Evolutionary conservation across 2,888 invertebrate genomes (phyloP).

Genomic region (Saturnia japonica): DNA sequence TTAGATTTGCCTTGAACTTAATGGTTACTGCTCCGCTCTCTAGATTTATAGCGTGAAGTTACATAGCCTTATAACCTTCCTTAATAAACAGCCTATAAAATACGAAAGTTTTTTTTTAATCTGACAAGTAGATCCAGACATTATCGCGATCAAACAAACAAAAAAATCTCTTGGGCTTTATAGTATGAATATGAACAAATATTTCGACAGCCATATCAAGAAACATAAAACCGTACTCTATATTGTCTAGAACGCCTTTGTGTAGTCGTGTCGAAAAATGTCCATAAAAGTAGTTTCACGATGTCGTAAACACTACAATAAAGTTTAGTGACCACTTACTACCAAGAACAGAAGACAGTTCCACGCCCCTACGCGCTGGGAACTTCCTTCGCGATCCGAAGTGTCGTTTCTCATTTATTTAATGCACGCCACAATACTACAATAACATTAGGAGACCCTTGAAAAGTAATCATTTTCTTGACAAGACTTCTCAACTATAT

Average conservation of each 20-base stretch:
- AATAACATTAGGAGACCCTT: slow-evolving; percentile 39
- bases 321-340: slow-evolving; percentile 71
- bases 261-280: slow-evolving; percentile 45
- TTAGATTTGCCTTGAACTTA: too few species aligned
- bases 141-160: too few species aligned
- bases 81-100: too few species aligned
- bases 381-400: slow-evolving; percentile 38
- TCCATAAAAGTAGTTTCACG: slow-evolving; percentile 49
- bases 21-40: too few species aligned
- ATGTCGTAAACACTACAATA: slow-evolving; percentile 71
- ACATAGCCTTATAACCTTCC: too few species aligned
- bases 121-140: too few species aligned
- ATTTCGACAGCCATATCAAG: slow-evolving; percentile 1
- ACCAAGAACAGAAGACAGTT: slow-evolving; percentile 47
- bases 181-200: neutral
- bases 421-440: slow-evolving; percentile 41
- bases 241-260: slow-evolving; percentile 30
- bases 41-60: too few species aligned
- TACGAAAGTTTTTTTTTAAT: too few species aligned
- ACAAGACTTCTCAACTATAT: neutral
- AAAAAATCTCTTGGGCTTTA: too few species aligned
- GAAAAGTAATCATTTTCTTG: slow-evolving; percentile 19
- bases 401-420: slow-evolving; percentile 53
- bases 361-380: slow-evolving; percentile 36
- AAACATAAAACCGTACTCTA: slow-evolving; percentile 5